phyloP scores from a whole-genome alignment of 2,113 vertebrate species.

The Istiophorus platypterus region DNA sequence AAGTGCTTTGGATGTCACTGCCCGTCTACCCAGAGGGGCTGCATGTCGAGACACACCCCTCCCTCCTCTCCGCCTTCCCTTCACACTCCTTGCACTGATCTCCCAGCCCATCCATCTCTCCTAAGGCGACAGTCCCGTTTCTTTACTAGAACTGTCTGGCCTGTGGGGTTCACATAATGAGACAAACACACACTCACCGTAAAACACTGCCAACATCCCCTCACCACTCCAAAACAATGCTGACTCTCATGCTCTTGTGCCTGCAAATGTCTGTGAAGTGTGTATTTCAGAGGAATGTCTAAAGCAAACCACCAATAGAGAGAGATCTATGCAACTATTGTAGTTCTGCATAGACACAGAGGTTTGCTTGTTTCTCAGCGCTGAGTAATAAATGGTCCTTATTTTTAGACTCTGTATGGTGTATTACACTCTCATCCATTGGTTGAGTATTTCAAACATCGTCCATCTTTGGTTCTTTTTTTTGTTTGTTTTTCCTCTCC shows the following conservation, averaged over 20 bases:
- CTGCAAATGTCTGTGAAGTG: slow-evolving; percentile 9
- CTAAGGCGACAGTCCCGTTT: slow-evolving; percentile 54
- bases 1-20: slow-evolving; percentile 79
- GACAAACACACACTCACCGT: slow-evolving; percentile 45
- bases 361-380: slow-evolving; percentile 43
- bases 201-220: slow-evolving; percentile 40
- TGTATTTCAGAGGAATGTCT: slow-evolving; percentile 46
- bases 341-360: slow-evolving; percentile 31
- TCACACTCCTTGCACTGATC: slow-evolving; percentile 68
- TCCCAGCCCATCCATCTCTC: slow-evolving; percentile 59
- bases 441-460: neutral
- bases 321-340: slow-evolving; percentile 30
- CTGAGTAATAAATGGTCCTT: slow-evolving; percentile 9
- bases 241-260: slow-evolving; percentile 8
- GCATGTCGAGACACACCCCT: slow-evolving; percentile 74
- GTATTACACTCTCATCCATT: neutral
- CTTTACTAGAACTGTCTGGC: slow-evolving; percentile 46
- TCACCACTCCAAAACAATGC: slow-evolving; percentile 22
- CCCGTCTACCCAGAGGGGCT: slow-evolving; percentile 79
- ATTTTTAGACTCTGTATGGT: neutral
- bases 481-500: neutral
- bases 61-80: slow-evolving; percentile 39
- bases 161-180: slow-evolving; percentile 47
- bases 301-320: slow-evolving; percentile 45
- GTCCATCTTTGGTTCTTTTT: neutral